phyloP scores from a whole-genome alignment of 1,140 invertebrate genomes.

The Hyphantria cunea region DNA sequence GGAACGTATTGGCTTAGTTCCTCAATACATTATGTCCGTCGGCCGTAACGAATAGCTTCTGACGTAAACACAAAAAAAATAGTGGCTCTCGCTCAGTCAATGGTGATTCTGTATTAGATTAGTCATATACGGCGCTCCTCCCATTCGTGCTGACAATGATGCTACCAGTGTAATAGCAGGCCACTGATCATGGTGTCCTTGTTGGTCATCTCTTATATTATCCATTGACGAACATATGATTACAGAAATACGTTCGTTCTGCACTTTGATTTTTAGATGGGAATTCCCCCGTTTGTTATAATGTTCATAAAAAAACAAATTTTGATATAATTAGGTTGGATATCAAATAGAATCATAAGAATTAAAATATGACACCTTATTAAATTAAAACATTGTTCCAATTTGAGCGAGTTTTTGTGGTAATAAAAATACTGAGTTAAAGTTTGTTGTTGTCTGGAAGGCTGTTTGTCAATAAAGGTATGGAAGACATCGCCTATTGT shows the following conservation, averaged over 20 bases:
- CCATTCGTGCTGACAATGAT: conserved; percentile 27
- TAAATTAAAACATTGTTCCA: too few relatives aligned
- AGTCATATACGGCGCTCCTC: conserved; percentile 34
- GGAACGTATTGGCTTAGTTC: conserved; percentile 58
- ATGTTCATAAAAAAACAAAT: too few relatives aligned
- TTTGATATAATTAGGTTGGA: too few relatives aligned
- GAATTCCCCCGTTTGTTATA: too few relatives aligned
- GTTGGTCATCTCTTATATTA: conserved; percentile 14
- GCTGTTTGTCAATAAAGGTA: too few relatives aligned
- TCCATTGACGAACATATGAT: conserved; percentile 6
- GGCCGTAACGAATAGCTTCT: conserved; percentile 49
- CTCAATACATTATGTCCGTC: conserved; percentile 51
- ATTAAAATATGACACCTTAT: too few relatives aligned
- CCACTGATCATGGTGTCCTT: conserved; percentile 25
- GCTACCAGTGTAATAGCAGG: conserved; percentile 22
- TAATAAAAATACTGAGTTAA: too few relatives aligned
- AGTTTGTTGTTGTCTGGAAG: too few relatives aligned
- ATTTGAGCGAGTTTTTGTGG: too few relatives aligned
- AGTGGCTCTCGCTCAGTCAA: conserved; percentile 17
- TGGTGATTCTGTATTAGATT: conserved; percentile 33
- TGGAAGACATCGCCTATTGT: too few relatives aligned
- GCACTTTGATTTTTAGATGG: conserved; percentile 4
- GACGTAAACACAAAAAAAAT: conserved; percentile 23
- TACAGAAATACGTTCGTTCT: neutral
- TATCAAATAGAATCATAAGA: too few relatives aligned